Evolutionary conservation across 2,797 vertebrate genomes (phyloP).

Genomic region (Ctenosaura bakeri): DNA sequence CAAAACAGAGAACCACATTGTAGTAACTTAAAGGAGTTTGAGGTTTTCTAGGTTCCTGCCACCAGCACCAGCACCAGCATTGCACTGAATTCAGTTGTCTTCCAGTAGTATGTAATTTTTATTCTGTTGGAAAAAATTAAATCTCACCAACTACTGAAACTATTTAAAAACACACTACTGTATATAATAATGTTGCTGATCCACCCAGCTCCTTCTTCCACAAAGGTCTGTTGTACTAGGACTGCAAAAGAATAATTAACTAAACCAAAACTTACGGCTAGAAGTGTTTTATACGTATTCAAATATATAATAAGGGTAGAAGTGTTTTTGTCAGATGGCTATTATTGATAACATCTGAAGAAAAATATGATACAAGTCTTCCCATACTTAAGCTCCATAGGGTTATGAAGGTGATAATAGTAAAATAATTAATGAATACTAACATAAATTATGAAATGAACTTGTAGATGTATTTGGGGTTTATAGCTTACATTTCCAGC

Average conservation of each 20-base stretch:
- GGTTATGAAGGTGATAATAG: not conserved
- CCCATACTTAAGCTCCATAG: not conserved
- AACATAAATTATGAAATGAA: not conserved
- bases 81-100: not conserved
- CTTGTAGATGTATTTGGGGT: not conserved
- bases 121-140: not conserved
- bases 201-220: not conserved
- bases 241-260: not conserved
- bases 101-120: not conserved
- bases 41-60: not conserved
- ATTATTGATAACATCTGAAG: not conserved
- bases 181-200: not conserved
- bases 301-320: not conserved
- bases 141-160: not conserved
- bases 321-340: not conserved
- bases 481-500: conserved; percentile 3
- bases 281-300: not conserved
- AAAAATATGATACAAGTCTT: not conserved
- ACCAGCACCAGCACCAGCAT: not conserved
- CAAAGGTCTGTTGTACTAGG: not conserved
- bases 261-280: not conserved
- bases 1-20: not conserved
- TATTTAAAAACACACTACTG: not conserved
- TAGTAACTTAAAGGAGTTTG: not conserved
- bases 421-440: not conserved